Base-by-base conservation (phyloP, 2,888 invertebrate species). In the Erebia aethiops region DNA sequence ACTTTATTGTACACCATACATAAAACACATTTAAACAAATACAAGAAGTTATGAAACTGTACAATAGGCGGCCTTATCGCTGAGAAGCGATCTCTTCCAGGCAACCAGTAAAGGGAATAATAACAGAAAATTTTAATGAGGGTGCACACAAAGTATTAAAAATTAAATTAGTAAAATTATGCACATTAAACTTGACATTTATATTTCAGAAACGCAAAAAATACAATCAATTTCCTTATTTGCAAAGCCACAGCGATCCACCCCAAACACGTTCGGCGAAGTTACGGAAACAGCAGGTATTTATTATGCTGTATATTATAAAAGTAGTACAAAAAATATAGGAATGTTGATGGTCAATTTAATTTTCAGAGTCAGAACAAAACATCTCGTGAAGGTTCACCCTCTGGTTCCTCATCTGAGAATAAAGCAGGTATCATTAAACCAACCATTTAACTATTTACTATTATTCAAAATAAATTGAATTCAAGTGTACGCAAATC, bases 221-320 rank as follows among this genome's bases (percentile, higher is more conserved):
- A 75, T 87, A 85, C 68, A 91, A 90, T 71, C 90, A 92, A 70
- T 94, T 87, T 75, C 89, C 93, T 10, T 94, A 94, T 76, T 79
- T 94, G 14, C 94, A 94, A 76, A 82, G 87, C 49, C 89, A 89
- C 69, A 90, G 80, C 75, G 92, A 92, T 73, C 94, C 94, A 2
- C 93, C 94, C 0, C 94, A 94, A 79, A 93, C 93, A 2, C 87
- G 93, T 92, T 87, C 95, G 76, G 85, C 96, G 51, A 87, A 95
- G 91, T 82, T 94, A 84, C 78, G 94, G 83, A 91, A 96, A 94
- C 86, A 95, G 86, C 82, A 95, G 95, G 82, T 91, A 67, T 16
- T 16, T 51, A 16, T 61, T 9, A 1, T 26, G 26, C 2, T 26
- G 26, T 26, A 3, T 26, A 26, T 4, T 57, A 26, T 11, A 46